A percentile compares a stretch with the other conserved stretches of the same genome.
These are phyloP conservation scores for Paguma larvata DNA, from an alignment of 2,797 vertebrate genomes.

Conservation along the genomic window DNA sequence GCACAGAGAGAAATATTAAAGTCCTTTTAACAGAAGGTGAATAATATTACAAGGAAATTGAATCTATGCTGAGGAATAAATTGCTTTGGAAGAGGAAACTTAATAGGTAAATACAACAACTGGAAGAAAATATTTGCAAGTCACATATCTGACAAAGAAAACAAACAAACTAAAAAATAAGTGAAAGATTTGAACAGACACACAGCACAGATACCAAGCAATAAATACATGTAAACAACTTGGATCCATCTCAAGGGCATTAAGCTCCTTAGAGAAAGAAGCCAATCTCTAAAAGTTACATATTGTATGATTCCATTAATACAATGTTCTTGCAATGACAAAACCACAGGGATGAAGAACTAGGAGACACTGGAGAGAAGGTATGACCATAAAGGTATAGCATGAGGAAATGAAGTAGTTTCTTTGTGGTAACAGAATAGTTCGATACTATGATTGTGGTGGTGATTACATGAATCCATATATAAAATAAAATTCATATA, in stretches of 20 bases:
- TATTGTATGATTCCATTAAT: not conserved
- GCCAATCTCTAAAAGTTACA: not conserved
- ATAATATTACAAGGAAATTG: not conserved
- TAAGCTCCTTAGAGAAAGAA: not conserved
- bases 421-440: not conserved
- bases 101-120: not conserved
- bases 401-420: not conserved
- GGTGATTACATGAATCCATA: not conserved
- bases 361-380: not conserved
- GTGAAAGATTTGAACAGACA: not conserved
- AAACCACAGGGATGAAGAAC: not conserved
- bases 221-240: not conserved
- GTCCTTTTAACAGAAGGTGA: not conserved
- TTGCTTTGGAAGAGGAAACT: not conserved
- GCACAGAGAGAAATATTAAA: not conserved
- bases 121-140: not conserved
- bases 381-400: not conserved
- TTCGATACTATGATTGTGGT: not conserved
- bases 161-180: not conserved
- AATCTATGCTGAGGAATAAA: not conserved
- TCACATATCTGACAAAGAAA: not conserved
- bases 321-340: not conserved
- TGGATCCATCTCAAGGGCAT: not conserved
- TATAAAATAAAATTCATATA: not conserved
- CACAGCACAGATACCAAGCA: not conserved